Evolutionary conservation across 2,888 invertebrate species (phyloP).

Genomic region (Brachylomia viminalis): DNA sequence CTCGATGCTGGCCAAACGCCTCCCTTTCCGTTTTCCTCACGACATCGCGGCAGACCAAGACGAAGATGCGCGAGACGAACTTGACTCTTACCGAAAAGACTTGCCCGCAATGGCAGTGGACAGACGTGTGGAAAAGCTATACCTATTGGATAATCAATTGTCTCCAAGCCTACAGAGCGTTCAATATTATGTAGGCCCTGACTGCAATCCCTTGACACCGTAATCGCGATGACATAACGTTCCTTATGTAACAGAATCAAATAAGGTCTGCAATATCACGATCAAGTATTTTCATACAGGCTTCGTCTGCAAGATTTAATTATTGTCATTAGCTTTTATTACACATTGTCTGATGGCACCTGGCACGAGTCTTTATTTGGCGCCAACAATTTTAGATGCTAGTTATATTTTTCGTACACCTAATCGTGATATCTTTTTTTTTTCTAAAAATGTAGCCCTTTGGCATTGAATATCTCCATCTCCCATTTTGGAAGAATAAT

Average conservation of each 20-base stretch:
- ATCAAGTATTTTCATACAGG: conserved; percentile 34
- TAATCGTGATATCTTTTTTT: background rate
- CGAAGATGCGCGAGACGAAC: background rate
- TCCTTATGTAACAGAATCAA: conserved; percentile 45
- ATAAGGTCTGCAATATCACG: conserved; percentile 43
- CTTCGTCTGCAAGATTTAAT: conserved; percentile 19
- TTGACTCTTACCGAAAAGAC: background rate
- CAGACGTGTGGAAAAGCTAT: background rate
- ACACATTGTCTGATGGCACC: conserved; percentile 11
- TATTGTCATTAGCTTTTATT: conserved; percentile 15
- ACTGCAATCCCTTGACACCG: conserved; percentile 57
- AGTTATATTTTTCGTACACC: background rate
- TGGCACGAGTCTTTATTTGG: background rate
- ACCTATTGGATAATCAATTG: conserved; percentile 15
- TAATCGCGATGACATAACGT: conserved; percentile 49
- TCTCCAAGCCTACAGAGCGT: conserved; percentile 13
- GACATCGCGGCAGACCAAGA: background rate
- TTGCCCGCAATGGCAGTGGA: background rate
- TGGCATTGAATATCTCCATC: no score
- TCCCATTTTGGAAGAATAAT: background rate
- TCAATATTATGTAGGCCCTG: conserved; percentile 15
- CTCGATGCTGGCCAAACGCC: no score
- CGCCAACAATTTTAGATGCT: background rate
- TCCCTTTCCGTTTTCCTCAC: background rate
- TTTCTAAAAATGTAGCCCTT: no score